Evolutionary conservation across 2,888 invertebrate species (phyloP), one percentile per base, ranked within the genome.

Genomic region (Lamellibrachia columna): DNA sequence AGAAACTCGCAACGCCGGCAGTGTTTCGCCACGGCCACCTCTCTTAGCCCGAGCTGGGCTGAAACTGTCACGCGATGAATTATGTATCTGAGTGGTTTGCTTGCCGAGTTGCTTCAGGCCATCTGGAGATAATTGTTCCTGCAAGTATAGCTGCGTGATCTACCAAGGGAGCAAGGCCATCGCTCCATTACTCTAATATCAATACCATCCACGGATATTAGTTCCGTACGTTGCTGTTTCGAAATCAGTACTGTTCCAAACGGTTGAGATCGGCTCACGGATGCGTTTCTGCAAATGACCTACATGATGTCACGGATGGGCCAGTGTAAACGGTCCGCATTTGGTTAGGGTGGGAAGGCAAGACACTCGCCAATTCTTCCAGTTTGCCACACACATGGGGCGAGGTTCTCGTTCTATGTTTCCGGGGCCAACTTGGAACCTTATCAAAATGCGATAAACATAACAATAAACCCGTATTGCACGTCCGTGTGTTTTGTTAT

Each of bases 21-120:
- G 60, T 7, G 15, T 4, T 60, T 22, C 11, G 11, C 15, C 9
- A 15, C 11, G 22, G 60, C 11, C 60, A 22, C 60, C 60, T 15
- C 60, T 60, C 6, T 60, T 60, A 9, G 22, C 60, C 40, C 11
- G 60, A 9, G 60, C 11, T 11, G 60, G 22, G 60, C 60, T 60
- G 60, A 60, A 60, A 60, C 60, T 60, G 60, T 60, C 60, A 60
- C 60, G 60, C 60, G 60, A 60, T 60, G 60, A 60, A 60, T 60
- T 60, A 60, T 60, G 60, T 60, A 60, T 60, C 60, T 60, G 60
- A 7, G 60, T 60, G 60, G 11, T 60, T 60, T 22, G 60, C 22
- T 60, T 60, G 15, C 11, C 60, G 60, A 9, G 22, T 60, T 60
- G 60, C 60, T 15, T 60, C 60, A 1, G 60, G 11, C 9, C 60